Conservation (phyloP, 1,140 invertebrate genomes). For the Argopecten irradians region DNA sequence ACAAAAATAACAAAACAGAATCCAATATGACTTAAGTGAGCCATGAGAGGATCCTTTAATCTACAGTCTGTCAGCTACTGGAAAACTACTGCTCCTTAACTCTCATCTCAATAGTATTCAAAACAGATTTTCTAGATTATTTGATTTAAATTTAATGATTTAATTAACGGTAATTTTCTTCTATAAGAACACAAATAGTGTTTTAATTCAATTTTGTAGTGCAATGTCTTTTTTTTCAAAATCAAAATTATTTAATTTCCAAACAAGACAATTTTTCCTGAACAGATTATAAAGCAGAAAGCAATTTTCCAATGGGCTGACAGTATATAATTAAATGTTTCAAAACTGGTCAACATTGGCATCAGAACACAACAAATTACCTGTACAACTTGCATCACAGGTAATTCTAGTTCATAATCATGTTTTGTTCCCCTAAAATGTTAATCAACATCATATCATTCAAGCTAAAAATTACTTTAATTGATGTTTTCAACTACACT, state of each 20-base stretch:
- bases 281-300: too few relatives aligned
- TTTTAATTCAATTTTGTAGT: not conserved
- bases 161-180: not conserved
- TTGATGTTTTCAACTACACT: too few relatives aligned
- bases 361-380: conserved; percentile 51
- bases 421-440: conserved; percentile 68
- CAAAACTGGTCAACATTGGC: not conserved
- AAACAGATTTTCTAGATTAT: not conserved
- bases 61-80: conserved; percentile 3
- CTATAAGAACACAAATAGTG: not conserved
- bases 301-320: not conserved
- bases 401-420: conserved; percentile 71
- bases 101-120: not conserved
- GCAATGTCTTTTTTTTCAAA: not conserved
- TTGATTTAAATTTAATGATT: not conserved
- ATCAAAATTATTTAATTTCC: too few relatives aligned
- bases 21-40: not conserved
- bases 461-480: not conserved
- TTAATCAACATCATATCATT: not conserved
- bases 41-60: not conserved
- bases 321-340: not conserved
- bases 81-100: not conserved
- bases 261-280: too few relatives aligned
- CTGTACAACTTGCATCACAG: conserved; percentile 73
- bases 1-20: not conserved